Evolutionary conservation across 2,113 vertebrate genomes (phyloP).

Genomic region (Cranoglanis bouderius): DNA sequence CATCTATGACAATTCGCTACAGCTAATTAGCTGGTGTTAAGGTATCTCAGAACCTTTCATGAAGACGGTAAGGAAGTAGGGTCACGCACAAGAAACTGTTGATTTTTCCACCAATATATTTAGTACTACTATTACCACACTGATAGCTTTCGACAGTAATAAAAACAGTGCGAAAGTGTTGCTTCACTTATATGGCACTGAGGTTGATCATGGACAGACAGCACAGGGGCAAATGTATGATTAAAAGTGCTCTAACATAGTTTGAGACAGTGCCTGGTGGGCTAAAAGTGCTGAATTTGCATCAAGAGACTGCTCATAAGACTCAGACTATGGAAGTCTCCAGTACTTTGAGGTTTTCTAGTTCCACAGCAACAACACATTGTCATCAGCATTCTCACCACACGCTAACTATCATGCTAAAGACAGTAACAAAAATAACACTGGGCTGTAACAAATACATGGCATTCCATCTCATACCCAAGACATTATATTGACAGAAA

Average conservation of each 20-base stretch:
- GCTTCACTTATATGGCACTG: not conserved
- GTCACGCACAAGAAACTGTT: not conserved
- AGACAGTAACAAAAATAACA: not conserved
- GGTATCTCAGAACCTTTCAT: not conserved
- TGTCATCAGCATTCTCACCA: slow-evolving; percentile 17
- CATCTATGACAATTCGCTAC: not conserved
- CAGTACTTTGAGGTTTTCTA: slow-evolving; percentile 25
- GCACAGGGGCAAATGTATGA: not conserved
- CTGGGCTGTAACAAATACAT: not conserved
- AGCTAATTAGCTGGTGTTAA: not conserved
- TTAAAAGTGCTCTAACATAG: slow-evolving; percentile 36
- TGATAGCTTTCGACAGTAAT: not conserved
- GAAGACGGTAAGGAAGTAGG: not conserved
- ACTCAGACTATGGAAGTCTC: not conserved
- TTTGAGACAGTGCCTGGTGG: not conserved
- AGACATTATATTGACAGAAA: not conserved
- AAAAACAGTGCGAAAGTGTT: not conserved
- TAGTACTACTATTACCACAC: not conserved
- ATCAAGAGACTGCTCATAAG: not conserved
- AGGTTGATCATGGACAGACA: slow-evolving; percentile 5
- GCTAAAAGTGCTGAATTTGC: slow-evolving; percentile 27
- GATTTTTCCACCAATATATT: not conserved
- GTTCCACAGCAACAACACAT: slow-evolving; percentile 23
- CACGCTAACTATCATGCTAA: not conserved
- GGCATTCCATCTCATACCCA: not conserved